Evolutionary conservation across 2,888 invertebrate genomes (phyloP), one percentile per base, ranked within the genome.

Genomic region (Drosophila flavopinicola): DNA sequence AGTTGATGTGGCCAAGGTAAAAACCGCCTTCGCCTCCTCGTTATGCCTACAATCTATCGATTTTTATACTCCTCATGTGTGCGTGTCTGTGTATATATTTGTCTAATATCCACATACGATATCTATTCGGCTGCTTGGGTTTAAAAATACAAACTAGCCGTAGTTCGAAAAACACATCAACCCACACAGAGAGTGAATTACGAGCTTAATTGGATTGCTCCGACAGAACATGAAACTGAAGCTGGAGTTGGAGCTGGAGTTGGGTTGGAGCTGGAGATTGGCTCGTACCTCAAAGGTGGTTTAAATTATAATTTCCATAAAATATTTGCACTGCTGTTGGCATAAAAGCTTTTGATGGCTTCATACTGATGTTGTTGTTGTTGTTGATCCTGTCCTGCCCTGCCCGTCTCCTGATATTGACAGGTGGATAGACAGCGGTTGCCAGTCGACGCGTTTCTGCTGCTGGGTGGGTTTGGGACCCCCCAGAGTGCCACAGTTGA

Each of bases 341-440:
- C 47, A 48, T 42, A 30, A 47, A 23, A 41, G 30, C 54, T 38
- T n/a, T n/a, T 54, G 61, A 57, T 59, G 58, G 41, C 41, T 72
- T 51, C 17, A 53, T 57, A 29, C 51, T 64, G 52, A 47, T 56
- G 47, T 29, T 57, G 32, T 27, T 41, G 47, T 29, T 30, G 42
- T 47, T 57, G 60, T 66, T 75, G 83, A 68, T 75, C 75, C 85
- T 64, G 51, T 52, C 44, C 20, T 15, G 47, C 10, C 44, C 20
- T 15, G 47, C 10, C 37, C 6, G 68, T 63, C 56, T 60, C 4
- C 63, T 65, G 74, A 74, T 85, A 80, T 80, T 80, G 80, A 80
- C 80, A 79, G 67, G 39, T 30, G 38, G 80, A 80, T 85, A 85
- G 80, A 86, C 86, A 80, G 84, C 75, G 53, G 60, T 32, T 65